Conservation (phyloP, 2,113 vertebrate species). For the Lynx canadensis region DNA sequence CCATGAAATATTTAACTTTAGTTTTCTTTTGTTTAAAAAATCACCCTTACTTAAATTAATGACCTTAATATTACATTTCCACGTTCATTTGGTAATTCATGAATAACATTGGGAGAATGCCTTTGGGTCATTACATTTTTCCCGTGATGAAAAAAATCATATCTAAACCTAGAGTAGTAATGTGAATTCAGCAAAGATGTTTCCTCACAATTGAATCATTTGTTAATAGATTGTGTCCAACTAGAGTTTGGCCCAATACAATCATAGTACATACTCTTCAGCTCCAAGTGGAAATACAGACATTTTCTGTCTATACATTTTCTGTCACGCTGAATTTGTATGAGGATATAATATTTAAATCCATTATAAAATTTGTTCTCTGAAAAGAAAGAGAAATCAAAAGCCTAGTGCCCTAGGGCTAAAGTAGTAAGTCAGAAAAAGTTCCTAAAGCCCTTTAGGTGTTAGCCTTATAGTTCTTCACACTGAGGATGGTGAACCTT, state of each 20-base stretch:
- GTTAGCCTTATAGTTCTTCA: constrained; percentile 30
- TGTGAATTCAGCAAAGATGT: constrained; percentile 48
- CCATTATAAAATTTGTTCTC: constrained; percentile 50
- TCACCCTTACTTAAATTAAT: not conserved
- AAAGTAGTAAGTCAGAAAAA: constrained; percentile 51
- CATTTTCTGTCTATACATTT: constrained; percentile 40
- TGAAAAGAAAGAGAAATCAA: constrained; percentile 59
- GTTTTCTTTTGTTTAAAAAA: not conserved
- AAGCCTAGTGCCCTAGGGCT: constrained; percentile 48
- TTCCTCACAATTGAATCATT: constrained; percentile 29
- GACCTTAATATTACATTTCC: constrained; percentile 10
- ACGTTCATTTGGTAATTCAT: constrained; percentile 37
- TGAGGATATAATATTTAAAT: constrained; percentile 53
- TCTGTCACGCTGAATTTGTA: constrained; percentile 44
- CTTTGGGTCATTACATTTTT: constrained; percentile 38
- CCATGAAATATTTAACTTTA: not conserved
- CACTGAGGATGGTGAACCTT: constrained; percentile 1
- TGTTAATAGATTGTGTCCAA: constrained; percentile 38
- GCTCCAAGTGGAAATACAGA: constrained; percentile 37
- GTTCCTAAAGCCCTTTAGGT: constrained; percentile 30
- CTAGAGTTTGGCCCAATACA: not conserved
- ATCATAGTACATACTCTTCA: not conserved
- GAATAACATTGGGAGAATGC: not conserved
- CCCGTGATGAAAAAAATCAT: not conserved
- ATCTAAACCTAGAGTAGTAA: constrained; percentile 31